These are phyloP conservation scores for Agriopis aurantiaria DNA, from an alignment of 2,888 invertebrate genomes.

Conservation along the genomic window DNA sequence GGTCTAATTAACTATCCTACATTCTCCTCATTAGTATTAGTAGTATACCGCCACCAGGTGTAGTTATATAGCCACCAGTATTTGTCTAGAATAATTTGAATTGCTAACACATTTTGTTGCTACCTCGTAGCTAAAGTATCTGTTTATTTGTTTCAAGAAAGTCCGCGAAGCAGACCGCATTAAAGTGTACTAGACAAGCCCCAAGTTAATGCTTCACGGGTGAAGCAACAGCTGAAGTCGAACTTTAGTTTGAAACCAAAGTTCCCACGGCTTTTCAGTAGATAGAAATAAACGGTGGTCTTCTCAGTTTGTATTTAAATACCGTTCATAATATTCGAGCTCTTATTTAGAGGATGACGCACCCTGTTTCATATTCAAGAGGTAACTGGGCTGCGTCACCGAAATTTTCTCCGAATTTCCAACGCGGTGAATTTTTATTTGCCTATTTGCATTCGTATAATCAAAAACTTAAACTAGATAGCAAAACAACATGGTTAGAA, in stretches of 20 bases:
- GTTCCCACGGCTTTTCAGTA: not conserved
- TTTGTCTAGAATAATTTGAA: not conserved
- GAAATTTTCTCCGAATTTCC: constrained; percentile 4
- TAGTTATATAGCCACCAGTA: not conserved
- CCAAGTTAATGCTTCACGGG: constrained; percentile 31
- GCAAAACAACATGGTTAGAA: too few relatives aligned
- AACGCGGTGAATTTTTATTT: not conserved
- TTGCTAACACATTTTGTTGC: constrained; percentile 1
- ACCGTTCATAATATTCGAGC: not conserved
- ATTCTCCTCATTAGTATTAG: not conserved
- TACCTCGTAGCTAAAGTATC: not conserved
- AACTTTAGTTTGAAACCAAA: constrained; percentile 32
- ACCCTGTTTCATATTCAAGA: constrained; percentile 11
- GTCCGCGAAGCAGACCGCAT: constrained; percentile 26
- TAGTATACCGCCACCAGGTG: not conserved
- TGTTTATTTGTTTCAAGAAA: constrained; percentile 10
- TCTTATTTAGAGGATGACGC: constrained; percentile 4
- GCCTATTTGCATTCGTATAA: not conserved
- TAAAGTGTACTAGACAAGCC: constrained; percentile 33
- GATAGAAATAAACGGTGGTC: not conserved
- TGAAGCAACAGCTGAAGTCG: constrained; percentile 29
- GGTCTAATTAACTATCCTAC: not conserved
- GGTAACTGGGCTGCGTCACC: not conserved
- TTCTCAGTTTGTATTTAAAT: constrained; percentile 1
- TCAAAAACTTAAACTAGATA: too few relatives aligned